Conservation (phyloP, 2,888 invertebrate species). For the Ormyrus pomaceus region DNA sequence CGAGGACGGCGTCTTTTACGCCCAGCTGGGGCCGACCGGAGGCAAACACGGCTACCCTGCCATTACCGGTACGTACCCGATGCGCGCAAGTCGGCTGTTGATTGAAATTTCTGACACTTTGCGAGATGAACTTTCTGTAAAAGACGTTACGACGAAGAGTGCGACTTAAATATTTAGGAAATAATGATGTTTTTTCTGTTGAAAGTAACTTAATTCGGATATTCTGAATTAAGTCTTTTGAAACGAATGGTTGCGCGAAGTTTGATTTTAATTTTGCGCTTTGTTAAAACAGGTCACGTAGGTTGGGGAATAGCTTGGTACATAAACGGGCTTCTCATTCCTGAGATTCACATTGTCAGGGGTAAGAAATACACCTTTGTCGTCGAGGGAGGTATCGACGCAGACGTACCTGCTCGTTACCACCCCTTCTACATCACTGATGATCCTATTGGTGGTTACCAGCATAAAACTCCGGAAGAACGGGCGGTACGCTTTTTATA, state of each 20-base stretch:
- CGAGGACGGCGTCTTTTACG: conserved; percentile 93
- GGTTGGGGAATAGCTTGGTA: conserved; percentile 97
- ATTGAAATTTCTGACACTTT: background rate
- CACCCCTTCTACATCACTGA: conserved; percentile 97
- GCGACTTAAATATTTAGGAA: too few species aligned
- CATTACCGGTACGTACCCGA: conserved; percentile 82
- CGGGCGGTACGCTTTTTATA: conserved; percentile 79
- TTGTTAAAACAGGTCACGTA: conserved; percentile 83
- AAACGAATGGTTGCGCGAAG: too few species aligned
- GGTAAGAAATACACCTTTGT: conserved; percentile 93
- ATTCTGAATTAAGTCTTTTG: too few species aligned
- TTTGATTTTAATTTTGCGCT: background rate
- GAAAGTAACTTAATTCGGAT: too few species aligned
- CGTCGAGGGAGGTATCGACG: conserved; percentile 89
- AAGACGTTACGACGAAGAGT: too few species aligned
- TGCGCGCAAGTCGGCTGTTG: background rate
- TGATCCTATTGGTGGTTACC: conserved; percentile 93
- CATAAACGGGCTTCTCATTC: conserved; percentile 94
- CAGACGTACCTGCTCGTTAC: conserved; percentile 87
- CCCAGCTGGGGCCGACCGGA: conserved; percentile 95
- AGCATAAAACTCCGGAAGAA: conserved; percentile 88
- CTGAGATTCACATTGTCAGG: conserved; percentile 92
- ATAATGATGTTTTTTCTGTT: too few species aligned
- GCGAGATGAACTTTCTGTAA: background rate
- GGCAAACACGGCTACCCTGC: conserved; percentile 93